Evolutionary conservation across 2,113 vertebrate species (phyloP).

Genomic region (Psittacula cyanocephala): DNA sequence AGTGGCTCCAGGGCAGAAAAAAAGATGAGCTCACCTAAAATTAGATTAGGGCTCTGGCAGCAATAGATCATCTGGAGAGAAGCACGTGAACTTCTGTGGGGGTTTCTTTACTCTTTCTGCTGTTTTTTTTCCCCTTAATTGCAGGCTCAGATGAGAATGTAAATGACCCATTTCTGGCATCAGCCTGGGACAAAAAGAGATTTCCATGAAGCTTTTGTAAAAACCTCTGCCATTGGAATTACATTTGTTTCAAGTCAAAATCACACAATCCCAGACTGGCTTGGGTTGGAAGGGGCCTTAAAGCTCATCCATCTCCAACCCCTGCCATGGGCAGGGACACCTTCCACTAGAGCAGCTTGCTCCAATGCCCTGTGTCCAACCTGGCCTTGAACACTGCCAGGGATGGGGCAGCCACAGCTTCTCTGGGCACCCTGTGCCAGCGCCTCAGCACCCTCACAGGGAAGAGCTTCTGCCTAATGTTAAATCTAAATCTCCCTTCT

Average conservation of each 20-base stretch:
- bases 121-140: neutral
- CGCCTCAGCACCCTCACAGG: neutral
- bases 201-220: neutral
- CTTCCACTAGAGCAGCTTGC: neutral
- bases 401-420: neutral
- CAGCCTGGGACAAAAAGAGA: neutral
- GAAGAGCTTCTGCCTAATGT: neutral
- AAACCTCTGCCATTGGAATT: neutral
- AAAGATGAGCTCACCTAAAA: constrained; percentile 65
- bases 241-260: neutral
- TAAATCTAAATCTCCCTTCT: neutral
- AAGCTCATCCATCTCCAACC: neutral
- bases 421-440: neutral
- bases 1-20: constrained; percentile 49
- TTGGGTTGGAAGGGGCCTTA: neutral
- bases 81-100: neutral
- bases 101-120: neutral
- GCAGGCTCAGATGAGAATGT: neutral
- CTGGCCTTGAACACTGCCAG: neutral
- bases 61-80: constrained; percentile 46
- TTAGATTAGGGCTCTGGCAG: constrained; percentile 57
- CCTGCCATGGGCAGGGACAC: neutral
- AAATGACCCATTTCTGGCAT: neutral
- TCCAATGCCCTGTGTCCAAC: neutral
- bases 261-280: neutral